Evolutionary conservation across 2,888 invertebrate genomes (phyloP), one percentile per base, ranked within the genome.

Genomic region (Schizaphis graminum): DNA sequence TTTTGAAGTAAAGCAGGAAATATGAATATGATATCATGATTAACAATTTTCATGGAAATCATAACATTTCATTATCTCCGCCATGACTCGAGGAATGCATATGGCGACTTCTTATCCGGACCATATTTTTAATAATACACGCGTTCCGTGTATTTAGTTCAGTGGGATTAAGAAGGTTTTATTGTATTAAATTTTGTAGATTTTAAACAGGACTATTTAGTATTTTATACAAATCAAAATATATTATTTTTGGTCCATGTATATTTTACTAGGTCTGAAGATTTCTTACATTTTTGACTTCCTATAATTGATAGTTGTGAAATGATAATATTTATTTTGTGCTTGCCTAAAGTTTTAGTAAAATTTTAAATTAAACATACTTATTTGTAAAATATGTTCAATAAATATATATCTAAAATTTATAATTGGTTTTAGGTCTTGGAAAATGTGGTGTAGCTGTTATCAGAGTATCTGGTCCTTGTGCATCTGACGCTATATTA

Each of bases 401-500:
- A 67, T 67, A 16, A 4, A 67, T 67, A 0, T n/a, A 13, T 67
- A 35, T 77, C 21, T 77, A 35, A 77, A 77, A 16, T 21, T 77
- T 21, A 77, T 77, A 1, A 87, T 44, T 87, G 41, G 89, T 95
- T 95, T 94, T 93, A 97, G 97, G 97, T 8, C 96, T 97, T 95
- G 97, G 98, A 56, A 98, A 97, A 96, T 97, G 98, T 96, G 98
- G 98, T 5, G 97, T 98, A 26, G 97, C 98, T 3, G 97, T 98
- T 3, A 97, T 98, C 77, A 96, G 98, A 95, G 96, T 98, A 24
- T 98, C 98, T 4, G 98, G 98, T 0, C 96, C 96, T 8, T 95
- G 96, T 91, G 96, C 98, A 57, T 95, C 96, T 88, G 95, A 96
- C n/a, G 97, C 97, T 0, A 95, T 98, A 21, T 95, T 96, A 93